Percentiles rank a stretch among this genome's conserved stretches.
Evolutionary conservation across 64 coral and sea anemone genomes (phyloP).

Genomic region (Pocillopora damicornis): DNA sequence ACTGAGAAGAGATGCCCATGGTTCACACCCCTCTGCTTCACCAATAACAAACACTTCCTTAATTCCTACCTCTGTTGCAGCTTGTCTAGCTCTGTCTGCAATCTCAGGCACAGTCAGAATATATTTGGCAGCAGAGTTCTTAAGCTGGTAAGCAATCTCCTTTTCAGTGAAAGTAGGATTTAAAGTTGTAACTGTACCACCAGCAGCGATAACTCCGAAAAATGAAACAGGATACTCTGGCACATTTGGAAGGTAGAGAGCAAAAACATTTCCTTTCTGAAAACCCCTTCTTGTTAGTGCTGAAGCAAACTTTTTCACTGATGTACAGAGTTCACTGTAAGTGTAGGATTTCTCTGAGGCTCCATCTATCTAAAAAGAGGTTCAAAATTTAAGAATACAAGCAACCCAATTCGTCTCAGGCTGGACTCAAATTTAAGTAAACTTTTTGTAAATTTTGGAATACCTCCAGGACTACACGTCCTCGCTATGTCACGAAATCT

Average conservation of each 20-base stretch:
- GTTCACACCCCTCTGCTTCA: constrained; percentile 25
- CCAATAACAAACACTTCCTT: constrained; percentile 49
- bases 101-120: constrained; percentile 46
- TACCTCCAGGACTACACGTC: too few relatives aligned
- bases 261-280: constrained; percentile 57
- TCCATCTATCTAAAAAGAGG: constrained; percentile 43
- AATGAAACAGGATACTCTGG: constrained; percentile 58
- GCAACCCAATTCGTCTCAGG: too few relatives aligned
- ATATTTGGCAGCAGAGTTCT: constrained; percentile 44
- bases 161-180: constrained; percentile 56
- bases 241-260: constrained; percentile 60
- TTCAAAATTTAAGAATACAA: background rate
- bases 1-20: background rate
- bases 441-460: too few relatives aligned
- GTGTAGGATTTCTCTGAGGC: constrained; percentile 49
- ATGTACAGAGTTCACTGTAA: constrained; percentile 41
- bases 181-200: constrained; percentile 57
- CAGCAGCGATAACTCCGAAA: constrained; percentile 38
- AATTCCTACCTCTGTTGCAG: constrained; percentile 19
- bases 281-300: constrained; percentile 52
- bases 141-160: constrained; percentile 56
- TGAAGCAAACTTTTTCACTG: constrained; percentile 49
- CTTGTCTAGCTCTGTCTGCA: constrained; percentile 46
- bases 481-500: too few relatives aligned
- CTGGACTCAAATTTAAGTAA: too few relatives aligned